Evolutionary conservation across 2,797 vertebrate genomes (phyloP).

Genomic region (Gymnopithys bicolor): DNA sequence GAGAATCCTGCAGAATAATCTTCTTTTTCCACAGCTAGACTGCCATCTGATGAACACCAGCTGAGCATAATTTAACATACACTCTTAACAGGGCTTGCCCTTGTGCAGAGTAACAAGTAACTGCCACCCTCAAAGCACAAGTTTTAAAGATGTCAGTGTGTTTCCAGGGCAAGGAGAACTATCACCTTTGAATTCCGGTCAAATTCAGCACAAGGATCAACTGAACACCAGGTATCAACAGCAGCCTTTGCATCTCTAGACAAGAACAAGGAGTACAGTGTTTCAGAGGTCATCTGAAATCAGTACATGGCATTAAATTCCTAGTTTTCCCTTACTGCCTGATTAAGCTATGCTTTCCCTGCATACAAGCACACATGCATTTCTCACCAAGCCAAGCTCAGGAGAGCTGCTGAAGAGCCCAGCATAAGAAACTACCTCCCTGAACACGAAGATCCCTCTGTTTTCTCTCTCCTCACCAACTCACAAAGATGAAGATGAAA

Average conservation of each 20-base stretch:
- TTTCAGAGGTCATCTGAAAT: not conserved
- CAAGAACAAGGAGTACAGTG: not conserved
- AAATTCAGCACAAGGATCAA: not conserved
- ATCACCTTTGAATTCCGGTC: not conserved
- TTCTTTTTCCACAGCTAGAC: not conserved
- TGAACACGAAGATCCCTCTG: not conserved
- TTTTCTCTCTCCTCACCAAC: not conserved
- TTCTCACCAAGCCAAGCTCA: not conserved
- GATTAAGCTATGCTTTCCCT: not conserved
- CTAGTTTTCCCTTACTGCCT: not conserved
- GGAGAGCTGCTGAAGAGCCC: not conserved
- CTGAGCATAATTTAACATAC: not conserved
- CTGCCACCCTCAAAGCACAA: not conserved
- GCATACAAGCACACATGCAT: not conserved
- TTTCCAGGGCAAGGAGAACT: not conserved
- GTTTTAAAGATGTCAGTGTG: not conserved
- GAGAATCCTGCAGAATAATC: not conserved
- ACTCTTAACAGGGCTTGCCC: not conserved
- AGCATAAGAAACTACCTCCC: not conserved
- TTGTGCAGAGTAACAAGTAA: not conserved
- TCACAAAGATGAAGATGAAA: not conserved
- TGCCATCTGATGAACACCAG: not conserved
- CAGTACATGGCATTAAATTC: not conserved
- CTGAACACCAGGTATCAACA: not conserved
- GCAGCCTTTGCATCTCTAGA: not conserved